These are phyloP conservation scores for Plestiodon gilberti DNA, from an alignment of 2,113 vertebrate species.

Conservation along the genomic window DNA sequence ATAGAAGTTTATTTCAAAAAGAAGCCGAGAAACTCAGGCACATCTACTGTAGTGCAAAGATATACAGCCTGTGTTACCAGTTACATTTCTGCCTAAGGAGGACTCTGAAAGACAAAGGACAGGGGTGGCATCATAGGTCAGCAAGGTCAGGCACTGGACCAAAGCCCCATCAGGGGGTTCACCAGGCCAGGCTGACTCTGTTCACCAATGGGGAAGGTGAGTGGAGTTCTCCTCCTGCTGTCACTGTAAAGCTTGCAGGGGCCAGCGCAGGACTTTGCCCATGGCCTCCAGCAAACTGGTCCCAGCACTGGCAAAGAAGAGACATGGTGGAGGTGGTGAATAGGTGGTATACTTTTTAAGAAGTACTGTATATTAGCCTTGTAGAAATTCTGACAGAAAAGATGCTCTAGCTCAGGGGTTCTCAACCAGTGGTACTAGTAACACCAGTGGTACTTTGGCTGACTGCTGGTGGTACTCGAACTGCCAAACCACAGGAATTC, in stretches of 20 bases:
- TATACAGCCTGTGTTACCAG: accelerated
- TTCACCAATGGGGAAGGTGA: too few species aligned
- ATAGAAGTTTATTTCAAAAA: background rate
- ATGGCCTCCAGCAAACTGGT: too few species aligned
- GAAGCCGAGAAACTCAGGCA: background rate
- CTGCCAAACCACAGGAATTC: too few species aligned
- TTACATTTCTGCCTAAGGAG: background rate
- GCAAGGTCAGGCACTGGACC: too few species aligned
- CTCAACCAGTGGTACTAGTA: too few species aligned
- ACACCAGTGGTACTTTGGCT: too few species aligned
- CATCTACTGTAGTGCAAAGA: accelerated
- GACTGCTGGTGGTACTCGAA: too few species aligned
- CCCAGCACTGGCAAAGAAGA: too few species aligned
- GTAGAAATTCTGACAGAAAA: conserved; percentile 47
- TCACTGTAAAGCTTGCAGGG: too few species aligned
- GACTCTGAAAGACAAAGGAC: background rate
- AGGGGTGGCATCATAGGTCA: background rate
- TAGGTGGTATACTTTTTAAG: conserved; percentile 15
- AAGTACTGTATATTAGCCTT: background rate
- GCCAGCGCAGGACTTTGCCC: background rate
- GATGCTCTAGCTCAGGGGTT: background rate
- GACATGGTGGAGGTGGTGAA: background rate
- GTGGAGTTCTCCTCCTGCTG: too few species aligned
- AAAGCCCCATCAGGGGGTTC: too few species aligned
- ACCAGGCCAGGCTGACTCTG: too few species aligned